phyloP scores from a whole-genome alignment of 1,140 invertebrate species.

The Drosophila seguyi region DNA sequence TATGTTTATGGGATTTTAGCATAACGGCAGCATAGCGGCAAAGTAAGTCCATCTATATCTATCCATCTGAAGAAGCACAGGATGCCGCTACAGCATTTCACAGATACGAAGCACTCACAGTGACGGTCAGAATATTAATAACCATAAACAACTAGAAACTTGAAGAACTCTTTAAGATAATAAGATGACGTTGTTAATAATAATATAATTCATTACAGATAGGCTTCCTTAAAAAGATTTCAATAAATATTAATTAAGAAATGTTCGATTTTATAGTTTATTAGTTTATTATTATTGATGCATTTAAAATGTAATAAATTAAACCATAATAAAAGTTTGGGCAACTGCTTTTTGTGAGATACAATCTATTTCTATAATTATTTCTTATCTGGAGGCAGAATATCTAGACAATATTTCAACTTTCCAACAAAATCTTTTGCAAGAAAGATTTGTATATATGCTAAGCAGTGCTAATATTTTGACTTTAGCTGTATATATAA shows the following conservation, averaged over 20 bases:
- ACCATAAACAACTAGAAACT: too few relatives aligned
- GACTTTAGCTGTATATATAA: neutral
- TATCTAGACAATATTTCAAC: too few relatives aligned
- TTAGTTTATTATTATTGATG: too few relatives aligned
- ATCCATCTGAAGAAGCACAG: constrained; percentile 10
- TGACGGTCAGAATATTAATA: neutral
- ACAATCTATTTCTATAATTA: neutral
- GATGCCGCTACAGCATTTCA: constrained; percentile 20
- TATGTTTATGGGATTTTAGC: constrained; percentile 76
- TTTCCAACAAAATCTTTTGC: too few relatives aligned
- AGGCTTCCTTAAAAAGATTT: too few relatives aligned
- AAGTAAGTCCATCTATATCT: constrained; percentile 42
- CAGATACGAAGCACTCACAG: constrained; percentile 26
- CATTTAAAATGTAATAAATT: too few relatives aligned
- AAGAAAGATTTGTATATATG: too few relatives aligned
- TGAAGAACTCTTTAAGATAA: neutral
- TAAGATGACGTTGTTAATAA: neutral
- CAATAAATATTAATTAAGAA: too few relatives aligned
- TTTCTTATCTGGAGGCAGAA: too few relatives aligned
- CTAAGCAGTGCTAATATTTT: constrained; percentile 9
- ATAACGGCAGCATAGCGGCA: constrained; percentile 39
- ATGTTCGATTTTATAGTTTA: too few relatives aligned
- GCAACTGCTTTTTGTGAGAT: neutral
- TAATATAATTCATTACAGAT: neutral
- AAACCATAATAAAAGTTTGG: too few relatives aligned